Evolutionary conservation across 2,888 invertebrate species (phyloP), one percentile per base, ranked within the genome.

Genomic region (Cryptosula pallasiana): DNA sequence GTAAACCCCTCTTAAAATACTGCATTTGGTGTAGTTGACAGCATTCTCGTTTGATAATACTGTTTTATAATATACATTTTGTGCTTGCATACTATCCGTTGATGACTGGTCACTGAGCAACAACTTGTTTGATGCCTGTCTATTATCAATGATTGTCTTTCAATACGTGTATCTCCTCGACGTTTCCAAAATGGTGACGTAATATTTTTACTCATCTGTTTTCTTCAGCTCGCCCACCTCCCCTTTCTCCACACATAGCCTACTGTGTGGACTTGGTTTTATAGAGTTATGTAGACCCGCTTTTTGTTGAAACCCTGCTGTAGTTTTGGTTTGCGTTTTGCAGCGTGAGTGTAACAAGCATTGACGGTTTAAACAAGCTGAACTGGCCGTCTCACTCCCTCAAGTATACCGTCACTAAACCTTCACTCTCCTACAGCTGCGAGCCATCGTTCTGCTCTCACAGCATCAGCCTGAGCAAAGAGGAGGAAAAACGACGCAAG

Each of bases 11-110:
- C 2, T 13, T 63, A 27, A 27, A 32, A 63, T 63, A 63, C 63
- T 63, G 63, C 63, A 63, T 63, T n/a, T 63, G 63, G 63, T 63
- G 63, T 63, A 63, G 63, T 63, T 63, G 63, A 63, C 20, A 63
- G 63, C 63, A 63, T 63, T 63, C 63, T 63, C 13, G 63, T 63
- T 63, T 63, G 63, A 63, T 32, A 63, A 63, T 63, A 63, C 25
- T 63, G 63, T 63, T 63, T 63, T 63, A 63, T 63, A 63, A 63
- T 63, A 55, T 55, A 45, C 45, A 45, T 63, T 57, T 63, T 63
- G 63, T 63, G 63, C 63, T 63, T 63, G 63, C 57, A 25, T 63
- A 63, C 63, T 63, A 63, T 20, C 32, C 45, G 45, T 45, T 45
- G 45, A 45, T 45, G 63, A 63, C 2, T 63, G 63, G 27, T 63